Evolutionary conservation across 2,888 invertebrate genomes (phyloP).

Genomic region (Drosophila fungiperda): DNA sequence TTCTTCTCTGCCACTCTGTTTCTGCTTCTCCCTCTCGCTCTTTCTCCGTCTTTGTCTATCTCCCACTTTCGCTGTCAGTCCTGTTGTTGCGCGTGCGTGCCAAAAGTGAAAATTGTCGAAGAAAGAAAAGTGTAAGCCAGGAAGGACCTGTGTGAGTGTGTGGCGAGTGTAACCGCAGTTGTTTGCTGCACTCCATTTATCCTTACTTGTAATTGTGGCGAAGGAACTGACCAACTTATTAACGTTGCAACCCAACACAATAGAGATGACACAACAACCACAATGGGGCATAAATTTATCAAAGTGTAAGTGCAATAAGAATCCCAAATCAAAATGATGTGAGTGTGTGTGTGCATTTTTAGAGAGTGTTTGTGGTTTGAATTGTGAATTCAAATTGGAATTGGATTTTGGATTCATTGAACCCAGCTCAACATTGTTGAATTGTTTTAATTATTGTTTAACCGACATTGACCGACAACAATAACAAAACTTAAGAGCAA

Average conservation of each 20-base stretch:
- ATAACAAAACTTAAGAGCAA: conserved; percentile 49
- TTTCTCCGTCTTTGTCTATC: background rate
- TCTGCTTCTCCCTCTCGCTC: background rate
- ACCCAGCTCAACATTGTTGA: conserved; percentile 52
- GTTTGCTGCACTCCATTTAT: conserved; percentile 8
- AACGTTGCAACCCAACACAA: conserved; percentile 57
- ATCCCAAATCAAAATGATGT: conserved; percentile 4
- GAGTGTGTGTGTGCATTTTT: conserved; percentile 9
- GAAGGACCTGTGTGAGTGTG: conserved; percentile 27
- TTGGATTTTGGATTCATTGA: conserved; percentile 57
- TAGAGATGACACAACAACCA: conserved; percentile 82
- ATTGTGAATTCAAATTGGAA: conserved; percentile 49
- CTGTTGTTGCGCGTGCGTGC: conserved; percentile 51
- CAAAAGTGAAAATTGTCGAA: conserved; percentile 38
- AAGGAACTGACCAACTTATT: conserved; percentile 67
- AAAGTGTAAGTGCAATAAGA: conserved; percentile 80
- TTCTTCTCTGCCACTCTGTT: conserved; percentile 25
- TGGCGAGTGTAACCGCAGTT: conserved; percentile 18
- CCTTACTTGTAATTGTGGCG: conserved; percentile 63
- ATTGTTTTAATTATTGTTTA: conserved; percentile 65
- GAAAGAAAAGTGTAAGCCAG: conserved; percentile 16
- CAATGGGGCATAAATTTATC: conserved; percentile 83
- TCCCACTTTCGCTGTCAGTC: conserved; percentile 24
- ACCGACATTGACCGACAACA: conserved; percentile 71
- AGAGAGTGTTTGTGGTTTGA: conserved; percentile 26